phyloP scores from a whole-genome alignment of 2,113 vertebrate genomes.

The Menura novaehollandiae region DNA sequence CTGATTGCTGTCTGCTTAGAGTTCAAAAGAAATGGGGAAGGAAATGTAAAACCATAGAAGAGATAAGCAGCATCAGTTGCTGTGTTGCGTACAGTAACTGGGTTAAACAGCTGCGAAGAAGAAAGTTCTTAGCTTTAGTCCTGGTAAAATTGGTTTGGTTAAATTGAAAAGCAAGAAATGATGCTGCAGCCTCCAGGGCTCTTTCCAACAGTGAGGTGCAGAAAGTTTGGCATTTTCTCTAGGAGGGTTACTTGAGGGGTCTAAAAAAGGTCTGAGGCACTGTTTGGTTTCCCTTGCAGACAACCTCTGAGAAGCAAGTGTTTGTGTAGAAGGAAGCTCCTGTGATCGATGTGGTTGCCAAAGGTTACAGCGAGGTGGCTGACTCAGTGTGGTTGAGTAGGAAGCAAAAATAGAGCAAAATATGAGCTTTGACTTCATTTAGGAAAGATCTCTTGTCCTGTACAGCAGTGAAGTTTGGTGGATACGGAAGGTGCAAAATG shows the following conservation, averaged over 20 bases:
- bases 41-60: background rate
- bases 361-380: background rate
- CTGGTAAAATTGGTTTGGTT: background rate
- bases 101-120: background rate
- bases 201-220: background rate
- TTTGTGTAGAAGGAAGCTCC: background rate
- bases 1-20: background rate
- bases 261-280: background rate
- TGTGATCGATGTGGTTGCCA: background rate
- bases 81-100: background rate
- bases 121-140: background rate
- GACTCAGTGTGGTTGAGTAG: background rate
- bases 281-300: background rate
- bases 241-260: background rate
- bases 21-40: background rate
- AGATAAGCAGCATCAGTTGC: background rate
- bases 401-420: background rate
- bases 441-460: background rate
- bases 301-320: background rate
- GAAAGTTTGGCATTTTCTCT: background rate
- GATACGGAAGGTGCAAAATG: background rate
- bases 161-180: background rate
- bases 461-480: background rate
- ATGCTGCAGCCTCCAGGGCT: background rate
- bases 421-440: background rate